Conservation (phyloP, 2,888 invertebrate species). For the Eurytoma adleriae region DNA sequence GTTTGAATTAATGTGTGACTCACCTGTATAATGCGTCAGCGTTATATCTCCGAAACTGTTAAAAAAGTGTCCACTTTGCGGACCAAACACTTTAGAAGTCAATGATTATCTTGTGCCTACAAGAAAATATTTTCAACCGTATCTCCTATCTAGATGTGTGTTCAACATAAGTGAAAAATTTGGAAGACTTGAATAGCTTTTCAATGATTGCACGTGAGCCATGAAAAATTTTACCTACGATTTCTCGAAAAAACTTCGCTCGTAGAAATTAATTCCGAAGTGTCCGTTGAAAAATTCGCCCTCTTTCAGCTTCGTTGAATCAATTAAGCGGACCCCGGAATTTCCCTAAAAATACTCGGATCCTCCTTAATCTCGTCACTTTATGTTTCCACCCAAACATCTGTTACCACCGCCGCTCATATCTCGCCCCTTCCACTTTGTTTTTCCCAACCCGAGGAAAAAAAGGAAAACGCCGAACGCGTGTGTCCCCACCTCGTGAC, state of each 20-base stretch:
- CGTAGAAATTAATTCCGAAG: not conserved
- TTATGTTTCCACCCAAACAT: conserved; percentile 48
- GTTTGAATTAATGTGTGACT: not conserved
- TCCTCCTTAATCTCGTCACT: conserved; percentile 49
- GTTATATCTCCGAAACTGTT: not conserved
- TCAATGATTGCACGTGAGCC: not conserved
- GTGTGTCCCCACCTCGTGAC: conserved; percentile 3
- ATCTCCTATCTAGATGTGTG: conserved; percentile 13
- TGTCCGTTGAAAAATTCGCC: conserved; percentile 12
- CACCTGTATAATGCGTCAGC: not conserved
- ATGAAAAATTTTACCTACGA: not conserved
- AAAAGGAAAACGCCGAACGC: conserved; percentile 18
- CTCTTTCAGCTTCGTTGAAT: conserved; percentile 35
- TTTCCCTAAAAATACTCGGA: conserved; percentile 43
- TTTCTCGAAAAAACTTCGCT: not conserved
- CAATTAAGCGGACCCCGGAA: conserved; percentile 36
- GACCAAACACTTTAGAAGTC: not conserved
- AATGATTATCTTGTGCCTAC: not conserved
- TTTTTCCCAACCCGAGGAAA: conserved; percentile 29
- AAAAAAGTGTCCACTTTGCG: conserved; percentile 9
- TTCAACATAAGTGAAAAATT: not conserved
- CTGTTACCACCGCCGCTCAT: conserved; percentile 34
- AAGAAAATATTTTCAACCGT: conserved; percentile 14
- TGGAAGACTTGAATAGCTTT: not conserved
- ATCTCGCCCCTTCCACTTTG: conserved; percentile 16